These are phyloP conservation scores for Phataginus tricuspis DNA, from an alignment of 2,797 vertebrate species.

Conservation along the genomic window DNA sequence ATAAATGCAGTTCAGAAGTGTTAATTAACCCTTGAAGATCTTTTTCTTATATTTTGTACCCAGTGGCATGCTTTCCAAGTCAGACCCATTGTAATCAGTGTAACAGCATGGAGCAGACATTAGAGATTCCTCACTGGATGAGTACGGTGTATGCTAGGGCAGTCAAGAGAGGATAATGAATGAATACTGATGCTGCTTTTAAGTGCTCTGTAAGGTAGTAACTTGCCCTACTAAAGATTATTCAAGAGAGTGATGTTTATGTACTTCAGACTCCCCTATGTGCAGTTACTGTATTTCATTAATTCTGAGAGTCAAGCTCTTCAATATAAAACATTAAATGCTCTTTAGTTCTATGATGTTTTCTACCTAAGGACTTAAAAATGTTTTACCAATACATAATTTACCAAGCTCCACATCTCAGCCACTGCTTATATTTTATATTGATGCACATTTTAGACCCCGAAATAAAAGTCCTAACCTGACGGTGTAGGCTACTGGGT, in stretches of 20 bases:
- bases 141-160: conserved; percentile 66
- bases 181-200: conserved; percentile 74
- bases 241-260: conserved; percentile 77
- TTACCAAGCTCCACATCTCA: conserved; percentile 46
- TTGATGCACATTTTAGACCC: conserved; percentile 39
- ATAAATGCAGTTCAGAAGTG: background rate
- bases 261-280: conserved; percentile 69
- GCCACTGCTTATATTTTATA: background rate
- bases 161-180: conserved; percentile 74
- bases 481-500: background rate
- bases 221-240: conserved; percentile 80
- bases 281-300: conserved; percentile 80
- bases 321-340: conserved; percentile 78
- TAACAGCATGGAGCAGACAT: conserved; percentile 80
- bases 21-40: conserved; percentile 78
- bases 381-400: conserved; percentile 67
- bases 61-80: conserved; percentile 70
- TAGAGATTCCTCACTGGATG: conserved; percentile 69
- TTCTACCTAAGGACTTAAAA: conserved; percentile 71
- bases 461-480: conserved; percentile 29
- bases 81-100: conserved; percentile 76
- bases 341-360: conserved; percentile 63
- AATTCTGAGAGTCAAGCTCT: conserved; percentile 78
- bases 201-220: conserved; percentile 66
- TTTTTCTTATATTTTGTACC: conserved; percentile 63